Evolutionary conservation across 2,797 vertebrate genomes (phyloP), one percentile per base, ranked within the genome.

Genomic region (Cryptoprocta ferox): DNA sequence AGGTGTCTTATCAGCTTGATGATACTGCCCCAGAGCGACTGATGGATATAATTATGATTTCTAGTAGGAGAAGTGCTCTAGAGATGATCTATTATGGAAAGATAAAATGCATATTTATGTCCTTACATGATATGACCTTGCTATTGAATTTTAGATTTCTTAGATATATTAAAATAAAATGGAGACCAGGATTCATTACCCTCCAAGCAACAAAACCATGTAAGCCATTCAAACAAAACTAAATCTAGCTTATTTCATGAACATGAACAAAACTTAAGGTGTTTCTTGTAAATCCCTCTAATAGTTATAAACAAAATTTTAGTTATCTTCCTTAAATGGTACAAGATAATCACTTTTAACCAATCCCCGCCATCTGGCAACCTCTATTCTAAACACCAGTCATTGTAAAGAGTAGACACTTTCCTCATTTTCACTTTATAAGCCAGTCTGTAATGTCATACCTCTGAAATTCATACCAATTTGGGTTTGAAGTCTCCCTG

Each of bases 1-100:
- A 80, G 59, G 35, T 93, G 26, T 15, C 16, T 83, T 92, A 80
- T 92, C 85, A 91, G 81, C 48, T 89, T 94, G 91, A 68, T 86
- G 70, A 89, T 59, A 37, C 76, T 91, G 65, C 79, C 89, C 89
- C 42, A 85, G 91, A 87, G 79, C 0, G 15, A 94, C 66, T 91
- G 91, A 95, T 95, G 70, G 78, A 59, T 92, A 37, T 30, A 96
- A 94, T 95, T 96, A 94, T 65, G 85, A 86, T 89, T 97, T 93
- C 63, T 78, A 80, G 68, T 26, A 86, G 39, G 59, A 96, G 94
- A 93, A 91, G 65, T 95, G 24, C 50, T 82, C 73, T 92, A 89
- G 79, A 96, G 70, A 93, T 85, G n/a, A 84, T 92, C 39, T 85
- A 45, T 94, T 95, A 96, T 91, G 56, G 50, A 75, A 93, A 96